These are phyloP conservation scores for Pterophyllum scalare DNA, from an alignment of 2,113 vertebrate genomes.

Conservation along the genomic window DNA sequence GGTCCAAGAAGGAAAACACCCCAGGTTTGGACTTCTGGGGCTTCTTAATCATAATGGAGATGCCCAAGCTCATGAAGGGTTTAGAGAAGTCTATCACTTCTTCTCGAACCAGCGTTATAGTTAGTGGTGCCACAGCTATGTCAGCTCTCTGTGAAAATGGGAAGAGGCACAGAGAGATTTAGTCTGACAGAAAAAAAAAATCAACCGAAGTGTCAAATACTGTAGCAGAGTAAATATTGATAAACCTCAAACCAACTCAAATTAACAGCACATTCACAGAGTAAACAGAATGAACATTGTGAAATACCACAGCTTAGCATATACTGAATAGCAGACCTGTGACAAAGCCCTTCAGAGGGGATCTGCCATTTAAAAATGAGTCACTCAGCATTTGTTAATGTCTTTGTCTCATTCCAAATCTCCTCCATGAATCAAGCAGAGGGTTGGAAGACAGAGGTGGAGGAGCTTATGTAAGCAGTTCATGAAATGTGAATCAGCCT, in stretches of 20 bases:
- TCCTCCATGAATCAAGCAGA: constrained; percentile 60
- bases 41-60: constrained; percentile 99
- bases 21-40: constrained; percentile 98
- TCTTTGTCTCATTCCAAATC: constrained; percentile 70
- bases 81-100: constrained; percentile 99
- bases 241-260: constrained; percentile 34
- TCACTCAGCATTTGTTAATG: constrained; percentile 69
- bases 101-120: constrained; percentile 97
- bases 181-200: constrained; percentile 50
- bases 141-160: constrained; percentile 96
- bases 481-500: constrained; percentile 68
- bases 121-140: constrained; percentile 97
- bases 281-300: constrained; percentile 19
- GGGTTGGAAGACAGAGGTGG: constrained; percentile 63
- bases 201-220: constrained; percentile 14
- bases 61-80: constrained; percentile 98
- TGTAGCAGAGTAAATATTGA: constrained; percentile 9
- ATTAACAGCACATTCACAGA: constrained; percentile 31
- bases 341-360: constrained; percentile 36
- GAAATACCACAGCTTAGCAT: constrained; percentile 37
- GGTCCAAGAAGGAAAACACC: constrained; percentile 99
- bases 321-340: constrained; percentile 30
- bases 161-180: constrained; percentile 69
- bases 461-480: constrained; percentile 66
- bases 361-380: constrained; percentile 70